Conservation (phyloP, 2,888 invertebrate genomes). For the Gandaritis pyraliata region DNA sequence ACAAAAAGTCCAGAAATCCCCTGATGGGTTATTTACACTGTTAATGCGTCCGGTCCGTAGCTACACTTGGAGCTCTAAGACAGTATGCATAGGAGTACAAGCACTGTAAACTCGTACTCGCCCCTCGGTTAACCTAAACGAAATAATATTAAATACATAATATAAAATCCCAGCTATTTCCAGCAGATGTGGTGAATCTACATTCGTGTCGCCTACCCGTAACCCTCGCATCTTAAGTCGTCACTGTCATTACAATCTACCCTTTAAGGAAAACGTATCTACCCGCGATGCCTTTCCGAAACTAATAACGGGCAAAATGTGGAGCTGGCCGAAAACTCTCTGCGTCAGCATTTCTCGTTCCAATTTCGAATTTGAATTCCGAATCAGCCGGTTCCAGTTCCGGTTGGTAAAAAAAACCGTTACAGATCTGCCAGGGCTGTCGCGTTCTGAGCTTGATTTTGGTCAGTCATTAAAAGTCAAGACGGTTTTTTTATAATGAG, state of each 20-base stretch:
- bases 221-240: constrained; percentile 16
- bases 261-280: constrained; percentile 33
- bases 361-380: constrained; percentile 66
- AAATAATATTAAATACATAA: too few species aligned
- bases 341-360: constrained; percentile 54
- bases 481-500: not conserved
- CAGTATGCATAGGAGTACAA: too few species aligned
- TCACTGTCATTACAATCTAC: constrained; percentile 18
- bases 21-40: too few species aligned
- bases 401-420: constrained; percentile 40
- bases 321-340: constrained; percentile 37
- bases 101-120: too few species aligned
- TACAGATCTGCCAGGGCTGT: constrained; percentile 20
- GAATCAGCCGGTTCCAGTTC: constrained; percentile 49
- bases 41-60: too few species aligned
- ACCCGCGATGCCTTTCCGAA: constrained; percentile 22
- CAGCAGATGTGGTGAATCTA: not conserved
- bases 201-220: constrained; percentile 16
- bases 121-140: too few species aligned
- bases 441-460: constrained; percentile 8
- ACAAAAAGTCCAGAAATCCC: too few species aligned
- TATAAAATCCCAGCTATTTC: too few species aligned
- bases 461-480: constrained; percentile 1
- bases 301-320: constrained; percentile 32
- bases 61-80: too few species aligned